phyloP scores from a whole-genome alignment of 2,888 invertebrate species.

The Ptychoptera contaminata region DNA sequence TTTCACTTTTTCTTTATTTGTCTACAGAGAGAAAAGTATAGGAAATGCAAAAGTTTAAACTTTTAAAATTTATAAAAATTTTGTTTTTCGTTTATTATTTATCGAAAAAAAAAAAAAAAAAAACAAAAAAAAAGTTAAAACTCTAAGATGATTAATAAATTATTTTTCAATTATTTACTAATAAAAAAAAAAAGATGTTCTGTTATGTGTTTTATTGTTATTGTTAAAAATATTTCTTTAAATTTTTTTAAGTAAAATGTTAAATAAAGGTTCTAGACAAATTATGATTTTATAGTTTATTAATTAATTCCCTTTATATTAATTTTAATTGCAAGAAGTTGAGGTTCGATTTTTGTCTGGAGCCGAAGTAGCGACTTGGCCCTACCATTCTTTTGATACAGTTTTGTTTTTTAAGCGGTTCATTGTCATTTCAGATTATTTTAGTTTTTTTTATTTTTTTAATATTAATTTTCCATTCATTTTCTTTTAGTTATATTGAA shows the following conservation, averaged over 20 bases:
- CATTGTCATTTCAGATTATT: neutral
- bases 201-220: neutral
- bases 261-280: no score
- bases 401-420: neutral
- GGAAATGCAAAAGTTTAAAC: slow-evolving; percentile 10
- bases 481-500: slow-evolving; percentile 10
- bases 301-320: no score
- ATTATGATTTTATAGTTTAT: no score
- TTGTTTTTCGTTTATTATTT: neutral
- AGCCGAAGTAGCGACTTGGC: slow-evolving; percentile 29
- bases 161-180: neutral
- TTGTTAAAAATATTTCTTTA: neutral
- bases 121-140: neutral
- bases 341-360: slow-evolving; percentile 37
- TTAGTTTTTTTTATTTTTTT: slow-evolving; percentile 3
- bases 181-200: neutral
- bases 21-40: no score
- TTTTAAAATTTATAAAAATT: neutral
- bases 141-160: neutral
- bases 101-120: neutral
- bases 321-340: slow-evolving; percentile 28
- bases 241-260: neutral
- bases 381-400: neutral
- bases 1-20: slow-evolving; percentile 13
- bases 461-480: slow-evolving; percentile 3